These are phyloP conservation scores for Abrostola triplasia DNA, from an alignment of 2,888 invertebrate genomes.

Conservation along the genomic window DNA sequence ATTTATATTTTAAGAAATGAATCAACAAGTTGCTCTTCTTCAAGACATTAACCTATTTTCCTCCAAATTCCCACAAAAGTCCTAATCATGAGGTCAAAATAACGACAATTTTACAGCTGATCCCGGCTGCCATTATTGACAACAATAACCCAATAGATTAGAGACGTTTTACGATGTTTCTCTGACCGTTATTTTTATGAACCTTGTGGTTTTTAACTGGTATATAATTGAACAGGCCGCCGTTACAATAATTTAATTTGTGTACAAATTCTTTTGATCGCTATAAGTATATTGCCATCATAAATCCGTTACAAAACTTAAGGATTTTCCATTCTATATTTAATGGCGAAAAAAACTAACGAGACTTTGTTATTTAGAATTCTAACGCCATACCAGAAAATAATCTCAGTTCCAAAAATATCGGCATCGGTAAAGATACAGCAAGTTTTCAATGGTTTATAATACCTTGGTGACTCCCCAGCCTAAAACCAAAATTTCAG, in stretches of 20 bases:
- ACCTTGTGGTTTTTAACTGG: neutral
- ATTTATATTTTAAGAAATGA: neutral
- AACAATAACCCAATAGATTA: slow-evolving; percentile 5
- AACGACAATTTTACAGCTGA: slow-evolving; percentile 21
- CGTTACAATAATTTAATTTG: too few species aligned
- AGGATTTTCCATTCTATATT: too few species aligned
- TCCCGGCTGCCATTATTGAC: slow-evolving; percentile 4
- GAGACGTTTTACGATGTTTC: slow-evolving; percentile 8
- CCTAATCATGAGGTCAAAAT: slow-evolving; percentile 11
- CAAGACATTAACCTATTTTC: slow-evolving; percentile 9
- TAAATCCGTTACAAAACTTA: too few species aligned
- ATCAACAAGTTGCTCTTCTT: slow-evolving; percentile 26
- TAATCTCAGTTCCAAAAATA: too few species aligned
- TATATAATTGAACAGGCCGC: too few species aligned
- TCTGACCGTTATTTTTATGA: slow-evolving; percentile 6
- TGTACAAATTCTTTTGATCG: too few species aligned
- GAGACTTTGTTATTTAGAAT: too few species aligned
- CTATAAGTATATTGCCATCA: too few species aligned
- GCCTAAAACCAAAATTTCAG: slow-evolving; percentile 76
- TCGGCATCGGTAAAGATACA: neutral
- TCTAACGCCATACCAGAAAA: too few species aligned
- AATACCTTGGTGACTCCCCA: slow-evolving; percentile 83
- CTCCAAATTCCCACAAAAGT: neutral
- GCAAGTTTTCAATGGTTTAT: neutral
- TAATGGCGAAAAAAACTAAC: too few species aligned